phyloP scores from a whole-genome alignment of 1,140 invertebrate genomes.

The Euglossa dilemma region DNA sequence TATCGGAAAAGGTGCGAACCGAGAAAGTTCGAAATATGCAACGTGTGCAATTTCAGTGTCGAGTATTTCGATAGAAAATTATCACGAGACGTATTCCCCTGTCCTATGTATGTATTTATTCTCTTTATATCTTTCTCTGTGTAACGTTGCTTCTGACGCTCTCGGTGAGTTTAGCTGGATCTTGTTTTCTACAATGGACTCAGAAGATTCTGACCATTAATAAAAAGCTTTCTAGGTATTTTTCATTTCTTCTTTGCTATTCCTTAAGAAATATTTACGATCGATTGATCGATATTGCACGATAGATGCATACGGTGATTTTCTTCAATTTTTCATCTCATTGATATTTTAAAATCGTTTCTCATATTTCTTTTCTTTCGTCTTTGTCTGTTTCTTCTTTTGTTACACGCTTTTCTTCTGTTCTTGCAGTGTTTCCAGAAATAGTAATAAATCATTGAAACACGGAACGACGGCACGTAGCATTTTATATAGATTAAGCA shows the following conservation, averaged over 20 bases:
- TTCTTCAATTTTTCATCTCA: conserved; percentile 7
- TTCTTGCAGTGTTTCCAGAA: background rate
- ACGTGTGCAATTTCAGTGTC: background rate
- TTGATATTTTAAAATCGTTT: background rate
- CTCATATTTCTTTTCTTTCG: background rate
- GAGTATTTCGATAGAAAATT: background rate
- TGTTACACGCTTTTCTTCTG: background rate
- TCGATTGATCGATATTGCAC: conserved; percentile 25
- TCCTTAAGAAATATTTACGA: conserved; percentile 27
- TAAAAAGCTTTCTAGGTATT: conserved; percentile 80
- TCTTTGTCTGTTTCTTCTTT: background rate
- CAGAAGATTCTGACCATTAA: conserved; percentile 81
- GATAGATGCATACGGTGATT: conserved; percentile 40
- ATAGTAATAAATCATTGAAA: background rate
- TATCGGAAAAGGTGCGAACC: background rate
- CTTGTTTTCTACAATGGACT: conserved; percentile 80
- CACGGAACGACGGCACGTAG: background rate
- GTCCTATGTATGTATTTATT: conserved; percentile 63
- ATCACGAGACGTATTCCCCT: background rate
- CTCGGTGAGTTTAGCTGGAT: conserved; percentile 79
- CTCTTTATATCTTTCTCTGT: conserved; percentile 74
- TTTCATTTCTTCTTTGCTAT: conserved; percentile 46
- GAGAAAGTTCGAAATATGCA: too few species aligned
- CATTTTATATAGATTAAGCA: conserved; percentile 6
- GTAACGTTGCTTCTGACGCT: conserved; percentile 77